Base-by-base conservation (phyloP, 2,888 invertebrate species). In the Chirona hameri region DNA sequence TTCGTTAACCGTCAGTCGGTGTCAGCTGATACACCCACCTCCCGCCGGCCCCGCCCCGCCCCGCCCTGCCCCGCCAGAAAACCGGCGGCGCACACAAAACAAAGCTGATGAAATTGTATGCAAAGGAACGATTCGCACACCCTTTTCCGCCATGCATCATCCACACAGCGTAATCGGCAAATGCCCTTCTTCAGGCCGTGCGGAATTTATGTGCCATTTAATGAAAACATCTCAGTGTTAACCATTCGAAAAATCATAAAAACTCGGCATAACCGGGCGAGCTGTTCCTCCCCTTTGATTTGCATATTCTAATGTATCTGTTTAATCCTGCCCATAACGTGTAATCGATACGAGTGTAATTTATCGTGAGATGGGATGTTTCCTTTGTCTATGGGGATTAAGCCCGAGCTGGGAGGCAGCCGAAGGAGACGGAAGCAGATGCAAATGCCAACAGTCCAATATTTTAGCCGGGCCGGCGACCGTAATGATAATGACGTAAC, bases 241-340 rank as follows among this genome's bases (percentile, higher is more conserved):
- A 76, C 76, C 76, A 76, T 76, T 76, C 76, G 76, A 76, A 76
- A 76, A 76, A 76, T 76, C 76, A 76, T 76, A 76, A 76, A 76
- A 76, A 31, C 76, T 18, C 39, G 21, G 39, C 76, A 39, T 76
- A 76, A 39, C 76, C 76, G 76, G 1, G 31, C 7, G 21, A 31
- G 39, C 39, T 39, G 14, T 39, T 76, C 76, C 72, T n/a, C n/a
- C 31, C 18, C 39, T 29, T 3, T 14, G 21, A 76, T 76, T 76
- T 76, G 76, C 76, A 76, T 76, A 76, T 76, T 76, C 69, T 27
- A 76, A 76, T 76, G 76, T 76, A 76, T 76, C 31, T 76, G 76
- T 39, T 76, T 76, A 76, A 76, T 76, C 76, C 76, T 31, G 39
- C 21, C 31, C 76, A 24, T 76, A 76, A 76, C 39, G 76, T 76